phyloP scores from a whole-genome alignment of 1,140 invertebrate genomes.

The Maconellicoccus hirsutus region DNA sequence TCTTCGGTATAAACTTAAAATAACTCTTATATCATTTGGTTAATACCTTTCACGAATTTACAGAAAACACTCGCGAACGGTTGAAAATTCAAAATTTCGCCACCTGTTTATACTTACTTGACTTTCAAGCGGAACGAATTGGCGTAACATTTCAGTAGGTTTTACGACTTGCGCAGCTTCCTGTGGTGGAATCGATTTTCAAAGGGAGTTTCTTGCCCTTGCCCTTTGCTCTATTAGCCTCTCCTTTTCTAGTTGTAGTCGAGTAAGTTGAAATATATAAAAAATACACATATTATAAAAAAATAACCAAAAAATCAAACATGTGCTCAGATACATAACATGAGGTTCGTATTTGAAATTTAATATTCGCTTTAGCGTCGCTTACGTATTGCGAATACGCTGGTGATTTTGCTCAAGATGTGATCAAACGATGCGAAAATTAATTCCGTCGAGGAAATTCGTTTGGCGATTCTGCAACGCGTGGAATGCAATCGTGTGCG shows the following conservation, averaged over 20 bases:
- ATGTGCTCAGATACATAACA: constrained; percentile 1
- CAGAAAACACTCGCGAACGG: no score
- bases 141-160: not conserved
- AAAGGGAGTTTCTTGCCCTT: not conserved
- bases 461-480: no score
- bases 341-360: not conserved
- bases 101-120: no score
- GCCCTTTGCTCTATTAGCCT: constrained; percentile 7
- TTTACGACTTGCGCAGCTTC: not conserved
- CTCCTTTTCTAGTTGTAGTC: constrained; percentile 1
- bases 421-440: no score
- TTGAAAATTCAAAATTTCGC: no score
- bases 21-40: no score
- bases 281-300: not conserved
- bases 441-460: no score
- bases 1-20: no score
- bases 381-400: not conserved
- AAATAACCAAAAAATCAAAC: not conserved
- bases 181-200: not conserved
- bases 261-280: not conserved
- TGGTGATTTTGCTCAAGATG: no score
- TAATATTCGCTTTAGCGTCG: not conserved
- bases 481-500: no score
- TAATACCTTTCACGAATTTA: no score
- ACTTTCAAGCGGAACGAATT: not conserved